Evolutionary conservation across 2,797 vertebrate species (phyloP), one percentile per base, ranked within the genome.

Genomic region (Cyclura pinguis): DNA sequence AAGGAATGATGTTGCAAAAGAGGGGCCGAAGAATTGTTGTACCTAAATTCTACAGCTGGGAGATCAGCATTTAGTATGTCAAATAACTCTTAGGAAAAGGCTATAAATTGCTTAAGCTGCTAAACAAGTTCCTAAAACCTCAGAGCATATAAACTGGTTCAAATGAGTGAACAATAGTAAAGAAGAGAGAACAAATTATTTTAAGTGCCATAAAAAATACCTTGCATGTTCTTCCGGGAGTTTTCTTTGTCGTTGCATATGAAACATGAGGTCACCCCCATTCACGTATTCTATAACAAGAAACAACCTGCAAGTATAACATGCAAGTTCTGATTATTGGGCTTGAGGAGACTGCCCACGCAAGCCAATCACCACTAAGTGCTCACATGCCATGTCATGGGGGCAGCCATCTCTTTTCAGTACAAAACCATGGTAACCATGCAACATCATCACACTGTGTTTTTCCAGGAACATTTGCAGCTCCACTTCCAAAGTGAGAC

Each of bases 201-300:
- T 77, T 16, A 42, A 47, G 32, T 12, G 29, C 0, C 0, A 18
- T 0, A 22, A 50, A 73, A 80, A 47, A 13, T 98, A 99, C 99
- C 99, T 98, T 80, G 99, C 98, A 0, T 99, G 99, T 95, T 99
- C 99, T 94, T 99, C 99, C 0, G 99, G 99, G 87, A 99, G 99
- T 76, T 99, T 99, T 95, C 99, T 97, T 92, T 99, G 99, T 62
- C 99, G 97, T 96, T 99, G 99, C 99, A 99, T 99, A 95, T 99
- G 99, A 96, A 99, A 99, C 99, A 99, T 99, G 94, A 99, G 98
- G 95, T 99, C 99, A 4, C 99, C 99, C 0, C 99, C 99, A 0
- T 99, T 99, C 83, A 99, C 99, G 1, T 99, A 99, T 80, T 99
- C 99, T 42, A 99, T 99, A 95, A 99, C 99, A 92, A 99, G 97